These are phyloP conservation scores for Ennomos fuscantarius DNA, from an alignment of 2,888 invertebrate species.

Conservation along the genomic window DNA sequence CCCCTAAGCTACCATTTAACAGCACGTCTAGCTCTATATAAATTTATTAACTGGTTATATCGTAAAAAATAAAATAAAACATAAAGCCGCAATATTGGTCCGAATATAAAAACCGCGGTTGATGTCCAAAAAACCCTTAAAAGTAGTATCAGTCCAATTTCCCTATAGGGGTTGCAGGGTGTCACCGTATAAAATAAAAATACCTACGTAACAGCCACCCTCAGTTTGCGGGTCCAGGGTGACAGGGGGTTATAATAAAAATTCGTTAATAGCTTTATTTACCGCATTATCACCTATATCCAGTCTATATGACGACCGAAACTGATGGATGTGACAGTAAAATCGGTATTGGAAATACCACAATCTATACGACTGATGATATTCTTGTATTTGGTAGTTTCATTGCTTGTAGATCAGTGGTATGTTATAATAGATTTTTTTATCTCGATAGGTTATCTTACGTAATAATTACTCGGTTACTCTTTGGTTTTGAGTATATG, in stretches of 20 bases:
- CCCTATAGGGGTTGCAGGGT: constrained; percentile 77
- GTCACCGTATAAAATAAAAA: constrained; percentile 82
- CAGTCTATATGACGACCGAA: constrained; percentile 25
- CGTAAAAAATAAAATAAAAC: constrained; percentile 63
- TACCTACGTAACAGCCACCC: constrained; percentile 75
- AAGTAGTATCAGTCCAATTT: constrained; percentile 83
- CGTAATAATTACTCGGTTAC: no score
- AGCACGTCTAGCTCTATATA: constrained; percentile 34
- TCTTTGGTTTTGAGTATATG: no score
- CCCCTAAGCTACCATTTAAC: constrained; percentile 27
- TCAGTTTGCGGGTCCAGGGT: constrained; percentile 38
- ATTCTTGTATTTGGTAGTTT: no score
- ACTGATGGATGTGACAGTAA: constrained; percentile 30
- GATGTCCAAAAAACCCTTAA: constrained; percentile 79
- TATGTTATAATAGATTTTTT: no score
- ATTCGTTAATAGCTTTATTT: constrained; percentile 73
- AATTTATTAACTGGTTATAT: constrained; percentile 59
- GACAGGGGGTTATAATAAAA: constrained; percentile 61
- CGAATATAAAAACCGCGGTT: constrained; percentile 72
- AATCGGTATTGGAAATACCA: constrained; percentile 24
- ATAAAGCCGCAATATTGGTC: constrained; percentile 75
- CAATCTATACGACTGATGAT: no score
- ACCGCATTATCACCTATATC: constrained; percentile 33
- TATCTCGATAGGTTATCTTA: no score
- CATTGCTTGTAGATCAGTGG: no score